phyloP scores from a whole-genome alignment of 1,140 invertebrate species.

The Augochlora pura region DNA sequence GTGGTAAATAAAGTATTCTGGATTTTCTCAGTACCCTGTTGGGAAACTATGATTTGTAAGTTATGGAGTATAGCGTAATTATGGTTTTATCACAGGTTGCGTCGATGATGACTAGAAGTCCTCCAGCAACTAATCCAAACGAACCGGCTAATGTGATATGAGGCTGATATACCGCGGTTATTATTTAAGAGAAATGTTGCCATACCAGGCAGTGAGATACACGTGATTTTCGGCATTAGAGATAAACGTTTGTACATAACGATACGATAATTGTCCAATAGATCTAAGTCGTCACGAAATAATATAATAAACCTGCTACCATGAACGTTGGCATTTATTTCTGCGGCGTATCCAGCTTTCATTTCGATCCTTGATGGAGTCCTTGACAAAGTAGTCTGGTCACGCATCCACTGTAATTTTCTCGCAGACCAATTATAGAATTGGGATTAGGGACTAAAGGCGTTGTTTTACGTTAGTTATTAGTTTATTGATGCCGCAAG shows the following conservation, averaged over 20 bases:
- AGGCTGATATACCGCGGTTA: constrained; percentile 54
- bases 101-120: constrained; percentile 75
- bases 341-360: too few species aligned
- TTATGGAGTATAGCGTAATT: not conserved
- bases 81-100: constrained; percentile 67
- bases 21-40: too few species aligned
- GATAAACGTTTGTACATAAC: constrained; percentile 54
- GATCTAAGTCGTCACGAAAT: constrained; percentile 26
- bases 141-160: constrained; percentile 77
- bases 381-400: too few species aligned
- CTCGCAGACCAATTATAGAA: not conserved
- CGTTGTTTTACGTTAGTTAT: constrained; percentile 60
- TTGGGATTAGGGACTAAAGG: not conserved
- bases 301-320: constrained; percentile 49
- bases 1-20: too few species aligned
- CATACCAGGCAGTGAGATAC: constrained; percentile 31
- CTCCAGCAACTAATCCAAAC: constrained; percentile 70
- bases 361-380: too few species aligned
- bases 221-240: constrained; percentile 1
- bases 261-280: constrained; percentile 10
- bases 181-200: constrained; percentile 47
- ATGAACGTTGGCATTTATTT: not conserved
- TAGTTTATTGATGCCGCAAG: constrained; percentile 74
- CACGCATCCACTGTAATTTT: too few species aligned
- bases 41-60: too few species aligned